Evolutionary conservation across 2,113 vertebrate species (phyloP).

Genomic region (Eudyptes chrysolophus): DNA sequence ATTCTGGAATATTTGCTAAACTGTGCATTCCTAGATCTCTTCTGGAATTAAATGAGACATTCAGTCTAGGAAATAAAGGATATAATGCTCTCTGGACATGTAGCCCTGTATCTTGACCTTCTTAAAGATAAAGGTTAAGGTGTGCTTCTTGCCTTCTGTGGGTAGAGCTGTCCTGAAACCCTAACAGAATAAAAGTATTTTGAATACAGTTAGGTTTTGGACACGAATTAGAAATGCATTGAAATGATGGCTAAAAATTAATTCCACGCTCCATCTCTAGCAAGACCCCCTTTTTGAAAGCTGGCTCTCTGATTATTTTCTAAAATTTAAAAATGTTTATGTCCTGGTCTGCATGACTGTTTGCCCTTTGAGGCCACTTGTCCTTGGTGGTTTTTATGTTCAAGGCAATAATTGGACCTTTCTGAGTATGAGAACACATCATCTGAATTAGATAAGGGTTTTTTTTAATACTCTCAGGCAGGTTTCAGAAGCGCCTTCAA

Average conservation of each 20-base stretch:
- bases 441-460: neutral
- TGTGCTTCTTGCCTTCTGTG: neutral
- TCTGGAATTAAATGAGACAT: neutral
- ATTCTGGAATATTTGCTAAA: neutral
- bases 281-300: neutral
- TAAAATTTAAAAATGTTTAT: neutral
- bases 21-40: neutral
- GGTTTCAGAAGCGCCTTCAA: neutral
- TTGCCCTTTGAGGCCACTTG: neutral
- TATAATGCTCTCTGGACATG: neutral
- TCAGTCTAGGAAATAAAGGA: neutral
- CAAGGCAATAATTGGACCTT: neutral
- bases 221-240: neutral
- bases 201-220: neutral
- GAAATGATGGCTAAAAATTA: neutral
- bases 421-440: neutral
- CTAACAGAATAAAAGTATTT: neutral
- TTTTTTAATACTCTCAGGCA: neutral
- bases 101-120: neutral
- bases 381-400: neutral
- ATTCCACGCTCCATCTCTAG: fast-evolving
- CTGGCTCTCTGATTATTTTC: neutral
- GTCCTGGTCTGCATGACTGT: neutral
- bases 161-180: neutral
- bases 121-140: neutral